Base-by-base conservation (phyloP, 2,113 vertebrate genomes). In the Myiopsitta monachus region DNA sequence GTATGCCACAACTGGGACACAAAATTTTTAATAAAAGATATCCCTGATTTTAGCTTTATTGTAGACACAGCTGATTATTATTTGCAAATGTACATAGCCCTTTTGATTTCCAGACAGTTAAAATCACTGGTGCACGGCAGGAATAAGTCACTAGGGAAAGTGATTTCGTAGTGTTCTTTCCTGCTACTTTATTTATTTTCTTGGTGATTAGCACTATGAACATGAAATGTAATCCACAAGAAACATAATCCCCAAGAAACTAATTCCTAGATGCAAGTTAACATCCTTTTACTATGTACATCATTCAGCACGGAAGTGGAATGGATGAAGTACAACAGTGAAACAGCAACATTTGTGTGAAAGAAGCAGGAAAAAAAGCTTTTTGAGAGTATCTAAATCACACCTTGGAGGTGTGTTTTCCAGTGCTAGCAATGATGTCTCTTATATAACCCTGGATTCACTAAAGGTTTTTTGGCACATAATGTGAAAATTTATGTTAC, bases 1-100 rank as follows among this genome's bases (percentile, higher is more conserved):
- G 7, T 9, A 62, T 64, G 27, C 1, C 26, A 30, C 4, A 10
- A 2, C 2, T 62, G 17, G 16, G 4, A 5, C 8, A 4, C 4
- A 14, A 24, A 31, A 33, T 8, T 31, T 52, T 90, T 51, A n/a
- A 44, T 59, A n/a, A 59, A 68, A 47, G 4, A 4, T n/a, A 69
- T 7, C 10, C 1, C 18, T 26, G 7, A 7, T 30, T 66, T 72
- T n/a, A 64, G 36, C 46, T 96, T 90, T 78, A 36, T 6, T 26
- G 8, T 51, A 69, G 15, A 30, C 2, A n/a, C 22, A 64, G 14
- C 2, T 49, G 9, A 73, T 8, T 24, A n/a, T 22, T 43, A 5
- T 6, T 82, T 85, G 64, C 10, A 70, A 72, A 49, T 23, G 1
- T 55, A 39, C 7, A 33, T 2, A 77, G 17, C 12, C 2, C 18